Conservation (phyloP, 1,140 invertebrate species). For the Zelostemma sp. region DNA sequence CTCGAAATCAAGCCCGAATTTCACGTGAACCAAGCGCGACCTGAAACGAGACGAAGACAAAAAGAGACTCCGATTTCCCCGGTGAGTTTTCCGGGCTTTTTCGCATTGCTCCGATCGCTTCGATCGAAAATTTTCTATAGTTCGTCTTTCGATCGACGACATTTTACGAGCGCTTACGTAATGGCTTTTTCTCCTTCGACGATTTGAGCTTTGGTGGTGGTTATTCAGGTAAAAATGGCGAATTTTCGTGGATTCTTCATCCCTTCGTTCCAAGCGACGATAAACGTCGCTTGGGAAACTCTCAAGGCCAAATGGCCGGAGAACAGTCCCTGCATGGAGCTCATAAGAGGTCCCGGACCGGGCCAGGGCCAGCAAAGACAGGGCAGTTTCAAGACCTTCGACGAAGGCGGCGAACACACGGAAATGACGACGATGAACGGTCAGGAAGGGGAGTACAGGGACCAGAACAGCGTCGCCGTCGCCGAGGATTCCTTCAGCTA, state of each 20-base stretch:
- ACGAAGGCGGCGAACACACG: slow-evolving; percentile 67
- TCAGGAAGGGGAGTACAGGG: slow-evolving; percentile 71
- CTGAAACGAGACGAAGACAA: neutral
- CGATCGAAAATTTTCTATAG: neutral
- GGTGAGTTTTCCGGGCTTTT: slow-evolving; percentile 24
- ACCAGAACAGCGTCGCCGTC: slow-evolving; percentile 68
- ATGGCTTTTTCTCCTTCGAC: neutral
- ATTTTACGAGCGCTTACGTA: slow-evolving; percentile 18
- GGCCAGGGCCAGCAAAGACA: slow-evolving; percentile 56
- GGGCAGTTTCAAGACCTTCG: slow-evolving; percentile 70
- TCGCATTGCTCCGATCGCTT: neutral
- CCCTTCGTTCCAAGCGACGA: slow-evolving; percentile 76
- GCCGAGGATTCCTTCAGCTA: slow-evolving; percentile 69
- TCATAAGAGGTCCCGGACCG: slow-evolving; percentile 58
- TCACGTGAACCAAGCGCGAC: neutral
- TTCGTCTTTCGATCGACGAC: slow-evolving; percentile 21
- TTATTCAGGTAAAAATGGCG: slow-evolving; percentile 66
- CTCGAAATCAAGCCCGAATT: neutral
- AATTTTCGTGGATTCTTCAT: slow-evolving; percentile 74
- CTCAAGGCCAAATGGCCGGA: slow-evolving; percentile 83
- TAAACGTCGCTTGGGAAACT: slow-evolving; percentile 85
- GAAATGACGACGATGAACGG: slow-evolving; percentile 73
- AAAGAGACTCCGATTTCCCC: neutral
- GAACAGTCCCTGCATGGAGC: slow-evolving; percentile 71
- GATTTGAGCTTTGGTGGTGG: neutral